Base-by-base conservation (phyloP, 2,888 invertebrate species). In the Neoaliturus tenellus region DNA sequence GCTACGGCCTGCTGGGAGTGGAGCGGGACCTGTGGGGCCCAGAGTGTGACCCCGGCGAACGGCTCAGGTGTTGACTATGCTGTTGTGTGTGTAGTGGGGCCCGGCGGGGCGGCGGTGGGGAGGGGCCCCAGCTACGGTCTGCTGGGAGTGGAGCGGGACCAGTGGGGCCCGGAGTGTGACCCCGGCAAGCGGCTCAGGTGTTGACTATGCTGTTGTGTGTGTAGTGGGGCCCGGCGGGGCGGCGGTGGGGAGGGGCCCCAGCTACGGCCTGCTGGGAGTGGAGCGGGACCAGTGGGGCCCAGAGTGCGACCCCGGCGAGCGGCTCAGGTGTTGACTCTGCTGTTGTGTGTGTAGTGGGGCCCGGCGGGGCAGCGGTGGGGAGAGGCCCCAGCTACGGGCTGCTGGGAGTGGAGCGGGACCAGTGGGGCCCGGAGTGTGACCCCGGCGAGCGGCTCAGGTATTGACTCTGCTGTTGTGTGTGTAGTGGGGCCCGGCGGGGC, bases 241-340 rank as follows among this genome's bases (percentile, higher is more conserved):
- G 86, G 92, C 92, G 87, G 91, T 91, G 69, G 62, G 33, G 75
- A 20, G 25, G 91, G 86, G 78, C 69, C 41, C 33, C 80, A 85
- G 55, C 69, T 81, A 44, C 28, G 81, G 81, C 6, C 80, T 87
- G 58, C 89, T 94, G 84, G 94, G 94, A 0, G 90, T 93, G n/a
- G 94, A 94, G 88, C 91, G 92, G 67, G 94, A 94, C 39, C 92
- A 92, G 85, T 94, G 94, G 94, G 92, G 93, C 3, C 91, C 93
- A 8, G 94, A 95, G 85, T 91, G 93, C 0, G 94, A 93, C 85
- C 89, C 92, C n/a, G 91, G 91, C 5, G 94, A 94, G 88, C 90
- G 94, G 33, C 91, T 91, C 84, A 90, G 92, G 69, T 93, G 39
- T 93, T 87, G 95, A 95, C 89, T 92, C 14, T 12, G 39, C 39